Evolutionary conservation across 2,113 vertebrate species (phyloP).

Genomic region (Chamaetylas fuelleborni): DNA sequence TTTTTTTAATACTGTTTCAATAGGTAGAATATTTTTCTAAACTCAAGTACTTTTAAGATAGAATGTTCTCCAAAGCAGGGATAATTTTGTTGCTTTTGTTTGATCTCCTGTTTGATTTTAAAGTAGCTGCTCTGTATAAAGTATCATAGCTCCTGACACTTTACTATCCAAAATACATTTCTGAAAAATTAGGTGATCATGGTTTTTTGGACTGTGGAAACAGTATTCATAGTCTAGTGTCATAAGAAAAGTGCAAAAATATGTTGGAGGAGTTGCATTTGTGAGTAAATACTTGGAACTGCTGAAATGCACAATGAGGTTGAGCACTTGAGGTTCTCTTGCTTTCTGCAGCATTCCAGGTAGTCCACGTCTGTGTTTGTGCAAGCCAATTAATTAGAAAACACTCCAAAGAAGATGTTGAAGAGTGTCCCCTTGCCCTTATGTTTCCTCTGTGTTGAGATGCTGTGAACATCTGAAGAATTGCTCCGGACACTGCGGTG

Average conservation of each 20-base stretch:
- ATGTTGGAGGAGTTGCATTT: not conserved
- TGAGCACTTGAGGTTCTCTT: not conserved
- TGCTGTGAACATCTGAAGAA: constrained; percentile 53
- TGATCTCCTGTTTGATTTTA: not conserved
- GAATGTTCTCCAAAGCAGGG: not conserved
- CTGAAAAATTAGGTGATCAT: not conserved
- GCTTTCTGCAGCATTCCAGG: not conserved
- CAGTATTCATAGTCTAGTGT: not conserved
- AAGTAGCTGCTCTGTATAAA: not conserved
- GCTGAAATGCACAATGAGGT: not conserved
- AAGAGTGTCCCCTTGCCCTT: constrained; percentile 1
- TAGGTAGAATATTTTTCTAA: not conserved
- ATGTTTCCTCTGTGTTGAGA: constrained; percentile 5
- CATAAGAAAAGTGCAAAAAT: not conserved
- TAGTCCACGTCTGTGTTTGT: not conserved
- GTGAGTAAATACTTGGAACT: not conserved
- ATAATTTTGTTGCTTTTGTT: not conserved
- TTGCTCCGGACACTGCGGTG: not conserved
- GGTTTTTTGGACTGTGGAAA: not conserved
- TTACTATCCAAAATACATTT: not conserved
- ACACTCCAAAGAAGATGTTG: not conserved
- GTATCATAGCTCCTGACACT: not conserved
- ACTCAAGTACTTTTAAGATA: not conserved
- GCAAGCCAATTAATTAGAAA: not conserved
- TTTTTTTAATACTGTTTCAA: not conserved